A percentile compares a stretch with the other conserved stretches of the same genome.
Conservation (phyloP, 2,888 invertebrate genomes). For the Ichneumoninae sp. region DNA sequence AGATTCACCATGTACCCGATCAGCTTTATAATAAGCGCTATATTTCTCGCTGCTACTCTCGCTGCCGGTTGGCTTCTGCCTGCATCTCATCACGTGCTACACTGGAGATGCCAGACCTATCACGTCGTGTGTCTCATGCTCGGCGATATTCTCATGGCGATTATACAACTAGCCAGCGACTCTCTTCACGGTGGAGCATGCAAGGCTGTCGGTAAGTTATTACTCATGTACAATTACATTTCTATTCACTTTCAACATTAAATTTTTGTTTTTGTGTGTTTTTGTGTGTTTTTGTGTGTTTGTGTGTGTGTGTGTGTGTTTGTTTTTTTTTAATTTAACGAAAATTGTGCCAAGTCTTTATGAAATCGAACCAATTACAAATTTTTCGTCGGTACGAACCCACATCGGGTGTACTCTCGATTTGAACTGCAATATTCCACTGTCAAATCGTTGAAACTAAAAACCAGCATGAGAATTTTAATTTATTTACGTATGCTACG, state of each 20-base stretch:
- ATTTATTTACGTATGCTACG: conserved; percentile 1
- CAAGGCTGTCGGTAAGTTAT: conserved; percentile 88
- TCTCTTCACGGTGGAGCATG: conserved; percentile 88
- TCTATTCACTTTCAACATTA: not conserved
- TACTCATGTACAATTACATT: not conserved
- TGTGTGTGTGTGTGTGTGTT: no score
- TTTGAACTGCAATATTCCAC: conserved; percentile 49
- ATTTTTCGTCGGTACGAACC: conserved; percentile 38
- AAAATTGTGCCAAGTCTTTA: conserved; percentile 32
- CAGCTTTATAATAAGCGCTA: conserved; percentile 91
- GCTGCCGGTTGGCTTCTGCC: conserved; percentile 92
- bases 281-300: no score
- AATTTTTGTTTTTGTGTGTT: not conserved
- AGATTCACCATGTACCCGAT: conserved; percentile 91
- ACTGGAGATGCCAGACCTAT: conserved; percentile 95
- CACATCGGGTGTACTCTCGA: not conserved
- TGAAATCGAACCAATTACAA: conserved; percentile 42
- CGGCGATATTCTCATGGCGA: conserved; percentile 92
- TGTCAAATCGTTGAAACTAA: conserved; percentile 56
- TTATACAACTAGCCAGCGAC: conserved; percentile 89
- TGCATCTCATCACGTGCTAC: conserved; percentile 93
- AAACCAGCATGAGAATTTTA: conserved; percentile 60
- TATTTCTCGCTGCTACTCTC: conserved; percentile 92
- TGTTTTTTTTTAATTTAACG: no score
- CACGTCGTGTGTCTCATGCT: conserved; percentile 93